Evolutionary conservation across 2,113 vertebrate species (phyloP), one percentile per base, ranked within the genome.

Genomic region (Jacana jacana): DNA sequence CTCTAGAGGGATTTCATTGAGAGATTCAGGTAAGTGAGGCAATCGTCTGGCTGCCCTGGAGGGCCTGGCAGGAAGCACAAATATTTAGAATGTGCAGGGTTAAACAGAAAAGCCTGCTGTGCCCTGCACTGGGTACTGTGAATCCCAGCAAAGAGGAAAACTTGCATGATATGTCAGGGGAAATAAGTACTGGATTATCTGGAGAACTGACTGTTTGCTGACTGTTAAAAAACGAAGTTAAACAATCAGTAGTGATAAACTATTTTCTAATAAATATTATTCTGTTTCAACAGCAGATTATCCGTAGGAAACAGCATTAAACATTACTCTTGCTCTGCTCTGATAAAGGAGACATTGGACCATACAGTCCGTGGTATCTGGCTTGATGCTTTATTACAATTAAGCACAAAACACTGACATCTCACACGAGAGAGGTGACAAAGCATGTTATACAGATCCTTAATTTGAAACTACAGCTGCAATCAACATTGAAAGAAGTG

Each of bases 201-300:
- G 37, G n/a, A 95, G 89, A 87, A 73, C 54, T 61, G 95, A 86
- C 84, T 97, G 91, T 93, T 91, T 87, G 88, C 81, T 97, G 88
- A 87, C 89, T 71, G 15, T 94, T 90, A 80, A 86, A 70, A 33
- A 76, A 73, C 58, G 76, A n/a, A 44, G 69, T 81, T 89, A 88
- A 54, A 85, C 79, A 80, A 88, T 65, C 24, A 33, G 44, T 69
- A 72, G 54, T 10, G 44, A 18, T 64, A 39, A 87, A 76, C 85
- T 73, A 71, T 76, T 73, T 97, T 89, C 80, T 89, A 95, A 94
- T 81, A 65, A 75, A 89, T 95, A 66, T 70, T 85, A 27, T n/a
- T 85, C 55, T 3, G 58, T 88, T 91, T 79, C 86, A 72, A 60
- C 78, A 66, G 65, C 66, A 91, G 46, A 39, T 95, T 64, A 39